These are phyloP conservation scores for Galerucella nymphaeae DNA, from an alignment of 2,888 invertebrate genomes.

Conservation along the genomic window DNA sequence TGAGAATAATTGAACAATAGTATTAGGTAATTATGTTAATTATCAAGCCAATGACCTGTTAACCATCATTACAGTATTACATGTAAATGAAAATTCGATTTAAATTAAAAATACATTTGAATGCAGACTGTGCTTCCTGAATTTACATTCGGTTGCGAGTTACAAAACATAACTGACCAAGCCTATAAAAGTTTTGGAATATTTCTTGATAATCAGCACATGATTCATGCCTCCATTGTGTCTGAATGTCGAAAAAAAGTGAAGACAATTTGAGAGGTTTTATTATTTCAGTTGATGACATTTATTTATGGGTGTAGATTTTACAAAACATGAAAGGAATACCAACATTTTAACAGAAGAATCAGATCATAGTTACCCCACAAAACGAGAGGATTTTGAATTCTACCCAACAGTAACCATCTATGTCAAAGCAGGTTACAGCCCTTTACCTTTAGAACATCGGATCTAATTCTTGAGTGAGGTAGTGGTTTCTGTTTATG, in stretches of 20 bases:
- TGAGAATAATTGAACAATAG: not conserved
- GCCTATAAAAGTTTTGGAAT: constrained; percentile 8
- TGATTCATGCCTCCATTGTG: constrained; percentile 17
- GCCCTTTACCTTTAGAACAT: no score
- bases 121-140: constrained; percentile 5
- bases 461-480: no score
- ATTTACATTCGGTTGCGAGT: not conserved
- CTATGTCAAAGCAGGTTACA: no score
- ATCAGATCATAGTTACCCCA: no score
- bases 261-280: not conserved
- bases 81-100: constrained; percentile 6
- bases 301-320: not conserved
- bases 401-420: no score
- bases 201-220: not conserved
- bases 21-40: not conserved
- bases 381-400: no score
- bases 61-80: constrained; percentile 2
- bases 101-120: constrained; percentile 15
- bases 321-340: not conserved
- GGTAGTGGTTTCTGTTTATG: no score
- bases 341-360: no score
- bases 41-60: constrained; percentile 2
- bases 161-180: constrained; percentile 16
- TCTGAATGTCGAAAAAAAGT: not conserved
- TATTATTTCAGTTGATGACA: not conserved